Percentiles rank a stretch among this genome's conserved stretches.
Conservation (phyloP, 2,797 vertebrate species). For the Acanthopagrus latus region DNA sequence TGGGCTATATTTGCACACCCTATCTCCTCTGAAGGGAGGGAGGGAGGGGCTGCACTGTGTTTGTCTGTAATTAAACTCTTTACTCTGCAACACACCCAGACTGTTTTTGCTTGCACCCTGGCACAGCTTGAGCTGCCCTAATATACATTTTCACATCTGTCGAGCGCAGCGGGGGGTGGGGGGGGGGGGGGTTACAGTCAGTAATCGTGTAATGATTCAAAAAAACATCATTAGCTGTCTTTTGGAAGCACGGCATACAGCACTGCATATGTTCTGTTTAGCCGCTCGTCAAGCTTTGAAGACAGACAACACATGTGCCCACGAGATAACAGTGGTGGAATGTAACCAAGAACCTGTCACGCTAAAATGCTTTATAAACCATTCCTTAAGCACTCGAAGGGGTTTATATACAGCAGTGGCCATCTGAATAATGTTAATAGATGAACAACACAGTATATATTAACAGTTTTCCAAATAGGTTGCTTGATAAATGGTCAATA, state of each 20-base stretch:
- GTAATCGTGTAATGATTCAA: not conserved
- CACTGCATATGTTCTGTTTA: not conserved
- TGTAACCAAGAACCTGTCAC: too few species aligned
- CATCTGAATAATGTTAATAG: too few species aligned
- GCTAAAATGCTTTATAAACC: too few species aligned
- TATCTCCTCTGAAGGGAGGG: slow-evolving; percentile 62
- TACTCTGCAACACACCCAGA: slow-evolving; percentile 59
- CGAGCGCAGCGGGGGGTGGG: not conserved
- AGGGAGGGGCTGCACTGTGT: slow-evolving; percentile 63
- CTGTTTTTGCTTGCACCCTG: slow-evolving; percentile 57
- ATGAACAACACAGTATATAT: too few species aligned
- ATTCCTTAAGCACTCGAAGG: too few species aligned
- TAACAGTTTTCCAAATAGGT: too few species aligned
- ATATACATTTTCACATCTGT: slow-evolving; percentile 40
- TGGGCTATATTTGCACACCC: slow-evolving; percentile 69
- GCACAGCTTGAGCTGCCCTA: slow-evolving; percentile 3
- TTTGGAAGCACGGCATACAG: not conserved
- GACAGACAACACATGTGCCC: too few species aligned
- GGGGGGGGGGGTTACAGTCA: not conserved
- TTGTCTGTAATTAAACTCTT: slow-evolving; percentile 77
- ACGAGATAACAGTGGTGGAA: too few species aligned
- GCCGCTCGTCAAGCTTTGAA: not conserved
- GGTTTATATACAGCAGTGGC: too few species aligned
- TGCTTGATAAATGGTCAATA: too few species aligned
- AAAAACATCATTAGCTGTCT: not conserved